A percentile compares a stretch with the other conserved stretches of the same genome.
These are phyloP conservation scores for Drosophila erecta DNA, from an alignment of 1,140 invertebrate species.

Conservation along the genomic window DNA sequence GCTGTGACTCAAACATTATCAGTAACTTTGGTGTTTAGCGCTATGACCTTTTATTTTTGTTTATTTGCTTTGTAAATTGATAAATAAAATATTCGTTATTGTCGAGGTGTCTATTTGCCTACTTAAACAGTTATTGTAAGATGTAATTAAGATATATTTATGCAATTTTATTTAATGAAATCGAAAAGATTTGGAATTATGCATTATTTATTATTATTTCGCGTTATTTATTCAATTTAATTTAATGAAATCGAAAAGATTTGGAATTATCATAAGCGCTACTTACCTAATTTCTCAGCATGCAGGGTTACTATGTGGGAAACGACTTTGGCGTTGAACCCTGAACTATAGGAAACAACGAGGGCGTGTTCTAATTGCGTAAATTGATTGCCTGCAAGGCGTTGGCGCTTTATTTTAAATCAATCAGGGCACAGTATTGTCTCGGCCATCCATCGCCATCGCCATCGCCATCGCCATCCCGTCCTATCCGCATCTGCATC, in stretches of 20 bases:
- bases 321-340: conserved; percentile 27
- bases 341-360: conserved; percentile 31
- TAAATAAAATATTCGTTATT: neutral
- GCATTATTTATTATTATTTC: no score
- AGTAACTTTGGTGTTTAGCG: no score
- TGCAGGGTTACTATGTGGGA: conserved; percentile 11
- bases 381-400: conserved; percentile 58
- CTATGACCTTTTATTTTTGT: no score
- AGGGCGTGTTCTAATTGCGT: conserved; percentile 62
- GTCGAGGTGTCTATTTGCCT: neutral
- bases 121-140: no score
- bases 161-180: no score
- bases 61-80: neutral
- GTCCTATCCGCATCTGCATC: conserved; percentile 17
- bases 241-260: no score
- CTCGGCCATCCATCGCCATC: conserved; percentile 19
- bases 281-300: neutral
- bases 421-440: conserved; percentile 63
- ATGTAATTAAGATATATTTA: no score
- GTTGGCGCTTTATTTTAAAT: conserved; percentile 60
- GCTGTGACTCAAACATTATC: no score
- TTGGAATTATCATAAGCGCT: no score
- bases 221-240: no score
- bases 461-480: conserved; percentile 11
- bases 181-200: no score